Percentiles rank a stretch among this genome's conserved stretches.
Conservation (phyloP, 1,140 invertebrate species). For the Centruroides sculpturatus region DNA sequence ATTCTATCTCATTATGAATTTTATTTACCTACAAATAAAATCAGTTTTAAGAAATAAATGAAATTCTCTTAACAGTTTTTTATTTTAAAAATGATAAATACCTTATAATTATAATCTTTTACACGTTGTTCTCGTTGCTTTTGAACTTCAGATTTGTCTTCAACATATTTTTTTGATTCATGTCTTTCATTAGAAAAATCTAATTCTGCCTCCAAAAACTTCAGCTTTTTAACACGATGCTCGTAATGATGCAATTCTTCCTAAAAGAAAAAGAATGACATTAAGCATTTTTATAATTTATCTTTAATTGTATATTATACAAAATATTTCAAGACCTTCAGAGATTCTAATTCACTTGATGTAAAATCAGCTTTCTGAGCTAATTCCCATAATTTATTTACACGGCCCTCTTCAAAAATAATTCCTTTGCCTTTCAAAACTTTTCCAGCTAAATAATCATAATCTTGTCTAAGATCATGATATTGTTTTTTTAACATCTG, state of each 20-base stretch:
- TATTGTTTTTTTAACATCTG: slow-evolving; percentile 48
- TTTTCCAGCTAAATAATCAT: slow-evolving; percentile 56
- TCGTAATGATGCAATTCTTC: slow-evolving; percentile 78
- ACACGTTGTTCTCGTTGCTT: slow-evolving; percentile 41
- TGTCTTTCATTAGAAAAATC: slow-evolving; percentile 34
- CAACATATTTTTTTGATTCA: slow-evolving; percentile 10
- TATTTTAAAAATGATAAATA: slow-evolving; percentile 38
- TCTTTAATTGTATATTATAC: too few species aligned
- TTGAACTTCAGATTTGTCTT: slow-evolving; percentile 15
- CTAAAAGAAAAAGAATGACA: slow-evolving; percentile 26
- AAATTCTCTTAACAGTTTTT: slow-evolving; percentile 51
- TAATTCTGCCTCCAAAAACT: slow-evolving; percentile 46
- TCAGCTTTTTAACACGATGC: slow-evolving; percentile 62
- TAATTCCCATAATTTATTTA: slow-evolving; percentile 69
- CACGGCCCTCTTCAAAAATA: slow-evolving; percentile 78
- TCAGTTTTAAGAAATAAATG: slow-evolving; percentile 63
- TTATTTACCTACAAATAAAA: slow-evolving; percentile 47
- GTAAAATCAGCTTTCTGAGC: slow-evolving; percentile 65
- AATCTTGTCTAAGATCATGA: slow-evolving; percentile 58
- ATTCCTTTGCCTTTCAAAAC: slow-evolving; percentile 55
- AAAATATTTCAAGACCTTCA: slow-evolving; percentile 35
- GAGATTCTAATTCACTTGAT: slow-evolving; percentile 58
- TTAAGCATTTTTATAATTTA: too few species aligned
- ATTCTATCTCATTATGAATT: slow-evolving; percentile 63
- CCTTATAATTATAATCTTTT: slow-evolving; percentile 37